phyloP scores from a whole-genome alignment of 2,797 vertebrate genomes.

The Acanthopagrus latus region DNA sequence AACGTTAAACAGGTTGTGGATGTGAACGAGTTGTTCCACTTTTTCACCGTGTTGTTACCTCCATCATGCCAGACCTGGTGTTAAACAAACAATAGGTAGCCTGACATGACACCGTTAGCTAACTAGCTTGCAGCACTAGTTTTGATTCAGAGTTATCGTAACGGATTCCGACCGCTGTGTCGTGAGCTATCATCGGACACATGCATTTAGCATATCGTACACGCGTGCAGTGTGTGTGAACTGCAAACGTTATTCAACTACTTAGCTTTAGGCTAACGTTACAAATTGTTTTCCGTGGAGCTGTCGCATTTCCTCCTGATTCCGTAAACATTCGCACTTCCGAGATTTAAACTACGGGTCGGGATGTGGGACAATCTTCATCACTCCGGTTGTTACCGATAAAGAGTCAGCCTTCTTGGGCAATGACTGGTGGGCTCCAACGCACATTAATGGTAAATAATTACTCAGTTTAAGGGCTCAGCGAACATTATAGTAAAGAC shows the following conservation, averaged over 20 bases:
- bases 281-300: background rate
- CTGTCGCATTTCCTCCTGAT: conserved; percentile 32
- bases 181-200: background rate
- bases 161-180: background rate
- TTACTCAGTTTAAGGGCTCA: no score
- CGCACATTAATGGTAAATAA: accelerated
- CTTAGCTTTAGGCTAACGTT: background rate
- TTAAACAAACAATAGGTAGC: background rate
- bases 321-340: conserved; percentile 75
- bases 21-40: background rate
- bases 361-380: conserved; percentile 49
- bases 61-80: background rate
- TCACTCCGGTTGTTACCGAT: no score
- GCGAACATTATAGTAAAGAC: no score
- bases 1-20: background rate
- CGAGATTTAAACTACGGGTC: conserved; percentile 50
- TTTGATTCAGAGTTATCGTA: background rate
- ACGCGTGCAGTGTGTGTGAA: background rate
- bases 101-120: conserved; percentile 20
- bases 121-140: conserved; percentile 41
- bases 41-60: background rate
- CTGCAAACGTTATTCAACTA: accelerated
- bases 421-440: accelerated
- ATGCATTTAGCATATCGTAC: no score
- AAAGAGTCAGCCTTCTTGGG: background rate